These are phyloP conservation scores for Pherbina coryleti DNA, from an alignment of 2,888 invertebrate species.

Conservation along the genomic window DNA sequence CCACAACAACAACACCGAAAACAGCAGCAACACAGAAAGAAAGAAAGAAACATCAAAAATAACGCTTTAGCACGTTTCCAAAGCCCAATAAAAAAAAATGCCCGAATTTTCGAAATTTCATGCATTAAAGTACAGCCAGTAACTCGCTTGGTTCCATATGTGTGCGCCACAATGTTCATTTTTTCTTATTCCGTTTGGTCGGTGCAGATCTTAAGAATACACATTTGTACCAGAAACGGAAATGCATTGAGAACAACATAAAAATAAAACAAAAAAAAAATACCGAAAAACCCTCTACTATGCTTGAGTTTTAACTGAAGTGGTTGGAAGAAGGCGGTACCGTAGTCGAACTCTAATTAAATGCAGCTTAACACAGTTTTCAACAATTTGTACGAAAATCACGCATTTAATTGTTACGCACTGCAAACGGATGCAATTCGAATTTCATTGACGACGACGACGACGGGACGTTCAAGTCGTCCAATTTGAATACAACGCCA, in stretches of 20 bases:
- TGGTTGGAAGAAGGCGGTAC: neutral
- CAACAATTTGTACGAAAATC: constrained; percentile 9
- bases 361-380: constrained; percentile 16
- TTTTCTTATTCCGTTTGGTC: neutral
- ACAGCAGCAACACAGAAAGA: neutral
- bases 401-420: constrained; percentile 27
- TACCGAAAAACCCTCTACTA: neutral
- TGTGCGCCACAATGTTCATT: neutral
- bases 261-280: neutral
- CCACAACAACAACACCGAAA: neutral
- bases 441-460: neutral
- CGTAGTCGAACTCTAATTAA: constrained; percentile 12
- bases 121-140: neutral
- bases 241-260: neutral
- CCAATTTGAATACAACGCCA: neutral
- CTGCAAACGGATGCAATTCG: neutral
- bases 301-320: neutral
- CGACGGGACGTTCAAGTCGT: neutral
- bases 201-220: neutral
- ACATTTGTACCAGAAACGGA: neutral
- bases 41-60: neutral
- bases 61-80: constrained; percentile 15
- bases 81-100: neutral
- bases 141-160: neutral
- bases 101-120: neutral